Base-by-base conservation (phyloP, 2,888 invertebrate genomes). In the Synanthedon tipuliformis region DNA sequence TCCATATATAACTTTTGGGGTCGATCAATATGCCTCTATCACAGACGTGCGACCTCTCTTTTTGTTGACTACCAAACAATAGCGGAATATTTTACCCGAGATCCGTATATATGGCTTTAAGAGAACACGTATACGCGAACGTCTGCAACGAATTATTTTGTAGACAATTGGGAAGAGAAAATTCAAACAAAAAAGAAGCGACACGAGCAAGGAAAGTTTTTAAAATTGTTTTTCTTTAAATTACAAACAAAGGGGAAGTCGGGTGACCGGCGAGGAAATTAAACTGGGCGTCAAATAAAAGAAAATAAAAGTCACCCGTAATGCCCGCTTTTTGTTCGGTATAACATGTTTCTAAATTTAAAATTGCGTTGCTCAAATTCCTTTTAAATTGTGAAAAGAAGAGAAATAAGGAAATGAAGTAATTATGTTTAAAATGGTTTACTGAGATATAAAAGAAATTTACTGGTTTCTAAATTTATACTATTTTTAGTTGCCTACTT, bases 221-320 rank as follows among this genome's bases (percentile, higher is more conserved):
- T 58, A 52, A 69, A 75, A 75, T 68, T 73, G 73, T 75, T 73
- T 76, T 73, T 73, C 69, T 74, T 73, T 71, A 68, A 73, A 72
- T 58, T 61, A 63, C 68, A 71, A 74, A 73, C 71, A 78, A 75
- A 73, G 61, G 63, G 61, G 63, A 65, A 61, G 62, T 41, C 52
- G 53, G 51, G 63, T 56, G 60, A 61, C 56, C 61, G 59, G 60
- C 60, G 58, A 65, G 69, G 65, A 71, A 78, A 77, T 75, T 76
- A 75, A 75, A 76, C 60, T 61, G 61, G 60, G 57, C 62, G 60
- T 63, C 62, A 64, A 72, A 75, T 67, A 63, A 66, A 66, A 63
- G 57, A 56, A 65, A 64, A 63, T 73, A 71, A 73, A 73, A 72
- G 54, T 55, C 51, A 16, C 45, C 50, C 18, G 54, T 55, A 68